These are phyloP conservation scores for Phrynosoma blainvillii DNA, from an alignment of 2,113 vertebrate species.

Conservation along the genomic window DNA sequence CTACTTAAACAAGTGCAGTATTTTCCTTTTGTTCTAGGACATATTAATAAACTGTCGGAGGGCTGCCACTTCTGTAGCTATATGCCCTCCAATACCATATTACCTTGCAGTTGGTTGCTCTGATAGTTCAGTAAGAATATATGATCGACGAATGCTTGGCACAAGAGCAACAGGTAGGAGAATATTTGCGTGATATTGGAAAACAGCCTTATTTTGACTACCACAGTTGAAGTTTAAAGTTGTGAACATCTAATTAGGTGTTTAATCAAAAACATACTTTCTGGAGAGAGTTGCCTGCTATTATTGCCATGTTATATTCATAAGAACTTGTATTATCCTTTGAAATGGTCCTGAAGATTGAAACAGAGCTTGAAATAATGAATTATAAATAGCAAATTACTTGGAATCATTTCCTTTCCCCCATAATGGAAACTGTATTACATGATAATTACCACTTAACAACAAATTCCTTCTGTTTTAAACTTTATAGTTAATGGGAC, in stretches of 20 bases:
- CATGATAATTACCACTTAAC: not conserved
- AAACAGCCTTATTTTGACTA: constrained; percentile 5
- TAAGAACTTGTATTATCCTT: not conserved
- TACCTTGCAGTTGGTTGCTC: constrained; percentile 97
- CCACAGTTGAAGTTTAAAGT: not conserved
- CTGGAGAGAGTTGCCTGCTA: not conserved
- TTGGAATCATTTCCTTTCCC: not conserved
- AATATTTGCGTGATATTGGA: not conserved
- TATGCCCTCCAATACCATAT: constrained; percentile 93
- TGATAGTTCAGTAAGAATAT: constrained; percentile 97
- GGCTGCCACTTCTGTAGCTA: constrained; percentile 96
- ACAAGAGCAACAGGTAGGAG: constrained; percentile 91
- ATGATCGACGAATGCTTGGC: constrained; percentile 95
- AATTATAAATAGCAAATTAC: not conserved
- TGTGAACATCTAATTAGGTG: not conserved
- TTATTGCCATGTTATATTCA: not conserved
- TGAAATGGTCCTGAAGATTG: not conserved
- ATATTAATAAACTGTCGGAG: constrained; percentile 97
- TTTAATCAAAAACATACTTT: constrained; percentile 6
- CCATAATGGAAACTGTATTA: not conserved
- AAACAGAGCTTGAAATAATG: not conserved
- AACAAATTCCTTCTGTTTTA: too few species aligned
- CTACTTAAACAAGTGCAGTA: constrained; percentile 31
- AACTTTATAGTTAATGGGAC: not conserved
- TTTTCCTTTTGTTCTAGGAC: constrained; percentile 80